Base-by-base conservation (phyloP, 1,140 invertebrate genomes). In the Geopemphigus sp. region DNA sequence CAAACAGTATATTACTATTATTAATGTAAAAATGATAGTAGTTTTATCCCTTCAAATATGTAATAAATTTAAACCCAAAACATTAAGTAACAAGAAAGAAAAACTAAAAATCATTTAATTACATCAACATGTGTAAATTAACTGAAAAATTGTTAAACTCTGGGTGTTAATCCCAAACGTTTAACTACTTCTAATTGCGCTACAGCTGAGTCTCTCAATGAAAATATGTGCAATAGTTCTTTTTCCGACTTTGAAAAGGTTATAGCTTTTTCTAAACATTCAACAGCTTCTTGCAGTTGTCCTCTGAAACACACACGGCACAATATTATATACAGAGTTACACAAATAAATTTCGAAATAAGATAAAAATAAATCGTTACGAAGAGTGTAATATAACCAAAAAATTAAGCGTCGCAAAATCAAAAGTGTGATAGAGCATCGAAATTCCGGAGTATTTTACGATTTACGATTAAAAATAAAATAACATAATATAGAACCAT, bases 211-310 rank as follows among this genome's bases (percentile, higher is more conserved):
- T 96, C 92, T 85, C 90, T 90, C 81, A 96, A 85, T 1, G 93
- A 92, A 85, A 92, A 95, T 83, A 97, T 88, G 86, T 98, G 95
- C 32, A 92, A 90, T 87, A 97, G 89, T 87, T 98, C 95, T 81
- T 91, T 87, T 85, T 93, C 90, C 24, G 93, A 95, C 84, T 94
- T 94, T 32, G 93, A 91, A 74, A 96, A 87, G 66, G 89, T 88
- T 81, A 98, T 90, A n/a, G 95, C 95, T 86, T 94, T 95, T 82
- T 97, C 91, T 84, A 97, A 97, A 24, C 94, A 87, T 82, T 91
- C 90, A 80, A 97, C 89, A 11, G 95, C 95, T 83, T 91, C 88
- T 72, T 90, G 87, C 76, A 98, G 86, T 85, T 96, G 93, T 63
- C 94, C 94, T 82, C 94, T 95, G 85, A 83, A 90, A 90, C 83